Evolutionary conservation across 2,113 vertebrate genomes (phyloP).

Genomic region (Phrynocephalus versicolor): DNA sequence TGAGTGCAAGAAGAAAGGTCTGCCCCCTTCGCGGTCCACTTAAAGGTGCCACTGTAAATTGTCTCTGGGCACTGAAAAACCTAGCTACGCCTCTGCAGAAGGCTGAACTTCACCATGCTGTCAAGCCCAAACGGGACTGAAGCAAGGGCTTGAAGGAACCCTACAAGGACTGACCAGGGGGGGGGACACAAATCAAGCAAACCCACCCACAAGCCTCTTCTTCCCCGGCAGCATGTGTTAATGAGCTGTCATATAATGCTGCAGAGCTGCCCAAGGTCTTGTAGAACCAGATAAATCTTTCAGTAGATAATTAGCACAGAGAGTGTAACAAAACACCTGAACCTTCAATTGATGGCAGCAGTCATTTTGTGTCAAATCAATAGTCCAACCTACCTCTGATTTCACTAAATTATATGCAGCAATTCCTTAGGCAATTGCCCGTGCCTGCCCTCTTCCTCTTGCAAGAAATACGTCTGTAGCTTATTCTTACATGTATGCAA

Average conservation of each 20-base stretch:
- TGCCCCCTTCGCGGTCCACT: too few relatives aligned
- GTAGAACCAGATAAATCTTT: constrained; percentile 31
- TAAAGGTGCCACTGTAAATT: too few relatives aligned
- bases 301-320: constrained; percentile 41
- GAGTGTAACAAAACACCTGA: background rate
- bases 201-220: background rate
- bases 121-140: background rate
- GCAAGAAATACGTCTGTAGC: constrained; percentile 13
- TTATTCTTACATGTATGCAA: background rate
- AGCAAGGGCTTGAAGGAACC: background rate
- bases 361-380: constrained; percentile 14
- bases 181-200: background rate
- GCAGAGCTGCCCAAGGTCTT: background rate
- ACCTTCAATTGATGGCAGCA: constrained; percentile 20
- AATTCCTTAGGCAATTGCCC: background rate
- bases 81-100: too few relatives aligned
- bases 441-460: background rate
- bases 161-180: accelerated
- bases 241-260: constrained; percentile 1
- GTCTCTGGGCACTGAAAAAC: too few relatives aligned
- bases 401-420: constrained; percentile 42
- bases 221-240: background rate
- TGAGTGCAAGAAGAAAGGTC: too few relatives aligned
- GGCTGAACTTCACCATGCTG: background rate
- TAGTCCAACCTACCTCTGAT: constrained; percentile 29